Percentiles rank a stretch among this genome's conserved stretches.
Evolutionary conservation across 2,888 invertebrate species (phyloP).

Genomic region (Scelioninae gen. 1): DNA sequence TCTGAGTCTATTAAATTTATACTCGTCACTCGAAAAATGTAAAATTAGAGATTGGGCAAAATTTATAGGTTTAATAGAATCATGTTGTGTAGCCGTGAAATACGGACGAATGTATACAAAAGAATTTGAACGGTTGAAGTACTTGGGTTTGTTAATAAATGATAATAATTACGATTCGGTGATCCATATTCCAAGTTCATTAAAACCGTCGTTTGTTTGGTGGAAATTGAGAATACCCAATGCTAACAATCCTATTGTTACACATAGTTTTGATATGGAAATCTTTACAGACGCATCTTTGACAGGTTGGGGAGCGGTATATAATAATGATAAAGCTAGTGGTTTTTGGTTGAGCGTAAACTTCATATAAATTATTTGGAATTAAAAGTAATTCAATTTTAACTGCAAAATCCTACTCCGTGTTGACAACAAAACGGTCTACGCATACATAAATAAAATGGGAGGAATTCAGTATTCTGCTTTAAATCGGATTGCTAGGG

Average conservation of each 20-base stretch:
- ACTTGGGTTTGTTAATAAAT: background rate
- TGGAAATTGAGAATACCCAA: background rate
- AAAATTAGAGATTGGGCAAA: constrained; percentile 18
- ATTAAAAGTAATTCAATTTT: no score
- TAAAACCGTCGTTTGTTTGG: constrained; percentile 12
- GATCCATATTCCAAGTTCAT: background rate
- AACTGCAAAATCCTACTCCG: no score
- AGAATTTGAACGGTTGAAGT: constrained; percentile 22
- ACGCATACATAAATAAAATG: no score
- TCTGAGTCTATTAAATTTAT: background rate
- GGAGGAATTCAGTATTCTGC: no score
- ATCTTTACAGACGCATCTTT: constrained; percentile 57
- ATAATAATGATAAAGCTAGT: no score
- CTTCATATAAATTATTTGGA: no score
- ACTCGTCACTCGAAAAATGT: background rate
- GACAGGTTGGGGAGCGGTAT: constrained; percentile 16
- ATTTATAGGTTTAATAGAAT: constrained; percentile 37
- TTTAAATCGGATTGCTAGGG: no score
- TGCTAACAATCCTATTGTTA: background rate
- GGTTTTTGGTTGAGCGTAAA: no score
- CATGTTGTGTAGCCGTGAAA: constrained; percentile 38
- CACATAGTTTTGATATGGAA: background rate
- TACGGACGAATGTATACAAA: constrained; percentile 40
- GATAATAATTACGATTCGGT: constrained; percentile 18
- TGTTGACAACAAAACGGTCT: no score